Conservation (phyloP, 2,113 vertebrate genomes). For the Anoplopoma fimbria region DNA sequence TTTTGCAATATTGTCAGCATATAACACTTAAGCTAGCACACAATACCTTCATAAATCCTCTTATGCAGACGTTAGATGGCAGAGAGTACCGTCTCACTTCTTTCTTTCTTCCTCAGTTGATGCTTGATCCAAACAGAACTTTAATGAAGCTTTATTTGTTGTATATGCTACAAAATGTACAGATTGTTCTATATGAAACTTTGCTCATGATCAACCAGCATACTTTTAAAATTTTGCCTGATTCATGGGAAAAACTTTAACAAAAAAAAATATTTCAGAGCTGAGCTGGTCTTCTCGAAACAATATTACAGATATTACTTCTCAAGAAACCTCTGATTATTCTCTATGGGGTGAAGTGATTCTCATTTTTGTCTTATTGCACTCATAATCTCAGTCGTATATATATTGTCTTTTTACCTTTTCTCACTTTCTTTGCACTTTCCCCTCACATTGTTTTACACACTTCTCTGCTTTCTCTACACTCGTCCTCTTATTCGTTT, state of each 20-base stretch:
- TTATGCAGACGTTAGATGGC: slow-evolving; percentile 32
- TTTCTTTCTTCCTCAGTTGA: slow-evolving; percentile 30
- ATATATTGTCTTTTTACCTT: slow-evolving; percentile 83
- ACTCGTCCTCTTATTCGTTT: slow-evolving; percentile 72
- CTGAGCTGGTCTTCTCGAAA: slow-evolving; percentile 74
- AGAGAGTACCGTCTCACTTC: not conserved
- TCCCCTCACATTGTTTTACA: slow-evolving; percentile 77
- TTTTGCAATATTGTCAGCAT: slow-evolving; percentile 66
- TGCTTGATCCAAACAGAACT: not conserved
- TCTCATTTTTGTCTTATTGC: slow-evolving; percentile 81
- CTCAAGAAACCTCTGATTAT: slow-evolving; percentile 81
- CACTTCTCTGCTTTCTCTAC: slow-evolving; percentile 64
- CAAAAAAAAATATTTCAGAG: slow-evolving; percentile 59
- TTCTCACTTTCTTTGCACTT: slow-evolving; percentile 71
- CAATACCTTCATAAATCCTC: slow-evolving; percentile 64
- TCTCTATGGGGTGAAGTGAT: slow-evolving; percentile 77
- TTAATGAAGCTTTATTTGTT: slow-evolving; percentile 16
- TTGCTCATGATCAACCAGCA: slow-evolving; percentile 27
- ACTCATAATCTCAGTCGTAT: slow-evolving; percentile 81
- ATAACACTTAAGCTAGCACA: slow-evolving; percentile 60
- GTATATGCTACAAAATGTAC: not conserved
- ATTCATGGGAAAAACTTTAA: slow-evolving; percentile 46
- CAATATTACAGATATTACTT: slow-evolving; percentile 82
- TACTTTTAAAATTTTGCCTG: slow-evolving; percentile 35
- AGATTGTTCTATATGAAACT: slow-evolving; percentile 36